Percentiles rank a stretch among this genome's conserved stretches.
These are phyloP conservation scores for Drosophila lowei DNA, from an alignment of 1,140 invertebrate genomes.

Conservation along the genomic window DNA sequence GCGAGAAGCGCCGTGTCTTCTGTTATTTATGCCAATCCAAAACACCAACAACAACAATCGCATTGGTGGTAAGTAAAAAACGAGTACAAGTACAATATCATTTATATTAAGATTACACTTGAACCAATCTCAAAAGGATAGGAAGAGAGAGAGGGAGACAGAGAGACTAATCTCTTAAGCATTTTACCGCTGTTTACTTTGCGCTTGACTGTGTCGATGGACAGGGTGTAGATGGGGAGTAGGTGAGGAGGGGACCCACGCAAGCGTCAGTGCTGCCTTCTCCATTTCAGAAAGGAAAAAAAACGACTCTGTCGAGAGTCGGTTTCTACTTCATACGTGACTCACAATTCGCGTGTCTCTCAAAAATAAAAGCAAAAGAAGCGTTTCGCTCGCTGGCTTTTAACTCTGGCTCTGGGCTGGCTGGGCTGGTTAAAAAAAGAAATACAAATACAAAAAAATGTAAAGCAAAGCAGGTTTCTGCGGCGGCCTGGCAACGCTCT, in stretches of 20 bases:
- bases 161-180: constrained; percentile 8
- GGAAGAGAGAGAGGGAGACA: constrained; percentile 7
- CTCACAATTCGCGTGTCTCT: constrained; percentile 80
- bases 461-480: constrained; percentile 80
- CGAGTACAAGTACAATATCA: constrained; percentile 21
- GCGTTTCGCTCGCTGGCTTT: constrained; percentile 49
- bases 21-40: constrained; percentile 85
- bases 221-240: constrained; percentile 4
- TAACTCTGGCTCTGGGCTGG: constrained; percentile 39
- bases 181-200: constrained; percentile 45
- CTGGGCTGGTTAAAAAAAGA: constrained; percentile 36
- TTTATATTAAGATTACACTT: constrained; percentile 39
- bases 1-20: constrained; percentile 86
- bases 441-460: constrained; percentile 64
- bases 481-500: constrained; percentile 74
- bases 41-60: constrained; percentile 77
- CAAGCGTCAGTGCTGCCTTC: constrained; percentile 34
- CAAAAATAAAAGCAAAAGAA: constrained; percentile 78
- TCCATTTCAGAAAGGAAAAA: constrained; percentile 47
- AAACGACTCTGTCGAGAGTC: constrained; percentile 50
- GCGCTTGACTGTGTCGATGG: too few species aligned
- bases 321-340: constrained; percentile 78
- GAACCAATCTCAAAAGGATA: constrained; percentile 12
- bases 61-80: constrained; percentile 84
- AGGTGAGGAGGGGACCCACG: constrained; percentile 39